Percentiles rank a stretch among this genome's conserved stretches.
phyloP scores from a whole-genome alignment of 2,113 vertebrate species.

The Microtus pennsylvanicus region DNA sequence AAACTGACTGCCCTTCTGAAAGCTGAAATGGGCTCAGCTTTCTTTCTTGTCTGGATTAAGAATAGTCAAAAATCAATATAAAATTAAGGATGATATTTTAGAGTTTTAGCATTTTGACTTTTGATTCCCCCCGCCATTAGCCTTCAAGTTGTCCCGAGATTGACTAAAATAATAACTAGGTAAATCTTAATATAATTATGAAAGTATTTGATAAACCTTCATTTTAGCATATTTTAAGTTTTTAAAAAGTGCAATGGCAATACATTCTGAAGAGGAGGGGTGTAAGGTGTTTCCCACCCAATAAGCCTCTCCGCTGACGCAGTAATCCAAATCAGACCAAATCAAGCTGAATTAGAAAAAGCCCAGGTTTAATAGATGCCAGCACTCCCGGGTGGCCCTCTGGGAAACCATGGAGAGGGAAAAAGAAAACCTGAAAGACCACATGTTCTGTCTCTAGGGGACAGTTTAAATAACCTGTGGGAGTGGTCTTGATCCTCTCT shows the following conservation, averaged over 20 bases:
- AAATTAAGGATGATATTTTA: conserved; percentile 29
- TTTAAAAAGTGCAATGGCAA: neutral
- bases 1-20: conserved; percentile 40
- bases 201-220: conserved; percentile 40
- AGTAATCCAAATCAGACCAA: no score
- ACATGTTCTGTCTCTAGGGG: no score
- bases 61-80: conserved; percentile 9
- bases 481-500: no score
- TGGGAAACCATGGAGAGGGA: no score
- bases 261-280: neutral
- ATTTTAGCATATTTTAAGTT: conserved; percentile 19
- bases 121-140: neutral
- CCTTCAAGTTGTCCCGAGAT: conserved; percentile 54
- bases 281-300: no score
- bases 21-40: neutral
- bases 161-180: conserved; percentile 39
- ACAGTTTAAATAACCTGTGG: no score
- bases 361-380: no score
- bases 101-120: conserved; percentile 19
- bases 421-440: no score
- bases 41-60: neutral
- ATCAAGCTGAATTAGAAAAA: no score
- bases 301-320: no score
- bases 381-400: no score
- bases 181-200: conserved; percentile 27